These are phyloP conservation scores for Neolamprologus modestus DNA, from an alignment of 2,113 vertebrate genomes.

Conservation along the genomic window DNA sequence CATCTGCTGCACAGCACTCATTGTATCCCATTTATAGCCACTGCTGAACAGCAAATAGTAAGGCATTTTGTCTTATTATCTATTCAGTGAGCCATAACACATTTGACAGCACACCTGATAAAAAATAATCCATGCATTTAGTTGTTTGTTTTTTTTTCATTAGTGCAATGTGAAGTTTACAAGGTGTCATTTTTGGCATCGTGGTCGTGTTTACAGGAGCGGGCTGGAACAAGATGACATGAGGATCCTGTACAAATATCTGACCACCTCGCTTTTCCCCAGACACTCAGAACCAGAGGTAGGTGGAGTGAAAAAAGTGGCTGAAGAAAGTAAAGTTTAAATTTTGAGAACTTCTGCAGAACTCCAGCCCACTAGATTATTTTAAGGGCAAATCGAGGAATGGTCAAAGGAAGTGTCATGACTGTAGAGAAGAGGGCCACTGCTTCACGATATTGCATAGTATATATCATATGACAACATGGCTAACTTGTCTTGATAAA, in stretches of 20 bases:
- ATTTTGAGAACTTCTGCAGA: not conserved
- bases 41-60: not conserved
- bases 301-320: not conserved
- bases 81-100: not conserved
- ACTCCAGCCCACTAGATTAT: not conserved
- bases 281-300: slow-evolving; percentile 96
- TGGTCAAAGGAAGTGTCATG: not conserved
- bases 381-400: not conserved
- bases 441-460: not conserved
- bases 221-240: slow-evolving; percentile 97
- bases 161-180: not conserved
- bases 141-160: rapidly evolving
- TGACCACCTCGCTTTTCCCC: slow-evolving; percentile 95
- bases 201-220: slow-evolving; percentile 73
- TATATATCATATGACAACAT: not conserved
- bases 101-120: not conserved
- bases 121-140: not conserved
- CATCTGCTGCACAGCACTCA: not conserved
- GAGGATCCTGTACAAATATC: slow-evolving; percentile 96
- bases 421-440: not conserved
- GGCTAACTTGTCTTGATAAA: not conserved
- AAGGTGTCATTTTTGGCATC: not conserved
- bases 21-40: not conserved
- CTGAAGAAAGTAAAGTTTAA: not conserved
- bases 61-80: not conserved